A percentile compares a stretch with the other conserved stretches of the same genome.
Evolutionary conservation across 2,888 invertebrate genomes (phyloP).

Genomic region (Aphidoletes aphidimyza): DNA sequence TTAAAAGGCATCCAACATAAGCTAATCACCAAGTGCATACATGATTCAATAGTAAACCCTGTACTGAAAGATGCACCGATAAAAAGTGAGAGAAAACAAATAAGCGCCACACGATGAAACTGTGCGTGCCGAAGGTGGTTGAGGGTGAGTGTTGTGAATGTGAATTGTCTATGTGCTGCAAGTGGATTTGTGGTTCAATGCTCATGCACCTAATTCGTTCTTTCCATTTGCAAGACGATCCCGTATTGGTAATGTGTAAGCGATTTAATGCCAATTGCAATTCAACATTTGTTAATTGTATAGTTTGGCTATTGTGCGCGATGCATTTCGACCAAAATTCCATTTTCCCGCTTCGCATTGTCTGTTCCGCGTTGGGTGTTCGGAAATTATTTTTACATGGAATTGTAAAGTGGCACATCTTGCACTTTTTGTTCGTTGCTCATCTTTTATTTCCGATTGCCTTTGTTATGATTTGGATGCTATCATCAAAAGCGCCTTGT

Average conservation of each 20-base stretch:
- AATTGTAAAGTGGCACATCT: not conserved
- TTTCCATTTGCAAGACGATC: not conserved
- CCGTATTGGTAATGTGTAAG: slow-evolving; percentile 1
- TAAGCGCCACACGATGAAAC: slow-evolving; percentile 25
- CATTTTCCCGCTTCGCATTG: not conserved
- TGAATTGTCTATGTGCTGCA: not conserved
- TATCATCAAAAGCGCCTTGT: no score
- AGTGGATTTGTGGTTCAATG: not conserved
- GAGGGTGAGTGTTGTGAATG: no score
- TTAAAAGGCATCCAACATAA: slow-evolving; percentile 13
- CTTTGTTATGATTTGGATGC: not conserved
- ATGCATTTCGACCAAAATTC: not conserved
- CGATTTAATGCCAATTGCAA: slow-evolving; percentile 29
- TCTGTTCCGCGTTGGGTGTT: not conserved
- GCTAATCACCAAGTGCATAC: slow-evolving; percentile 42
- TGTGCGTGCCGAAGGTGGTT: not conserved
- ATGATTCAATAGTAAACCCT: slow-evolving; percentile 22
- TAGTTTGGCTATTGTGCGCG: no score
- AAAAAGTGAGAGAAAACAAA: slow-evolving; percentile 25
- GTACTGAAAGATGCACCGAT: not conserved
- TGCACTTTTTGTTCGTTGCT: not conserved
- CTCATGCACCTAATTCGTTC: not conserved
- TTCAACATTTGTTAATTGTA: not conserved
- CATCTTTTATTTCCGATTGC: slow-evolving; percentile 19
- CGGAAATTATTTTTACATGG: not conserved